phyloP scores from a whole-genome alignment of 1,140 invertebrate species.

The Planococcus citri region DNA sequence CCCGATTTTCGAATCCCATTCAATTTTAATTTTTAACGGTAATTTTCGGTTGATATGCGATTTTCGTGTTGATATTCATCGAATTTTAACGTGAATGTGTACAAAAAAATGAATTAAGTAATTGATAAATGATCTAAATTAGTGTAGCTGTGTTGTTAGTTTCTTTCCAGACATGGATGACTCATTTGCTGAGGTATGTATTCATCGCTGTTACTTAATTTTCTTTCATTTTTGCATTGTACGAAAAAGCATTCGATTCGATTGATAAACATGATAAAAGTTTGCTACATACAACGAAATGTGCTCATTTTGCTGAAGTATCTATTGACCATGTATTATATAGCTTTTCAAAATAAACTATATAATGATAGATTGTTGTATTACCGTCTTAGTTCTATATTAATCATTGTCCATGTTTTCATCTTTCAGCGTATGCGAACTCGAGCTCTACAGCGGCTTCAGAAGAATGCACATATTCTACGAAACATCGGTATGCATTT shows the following conservation, averaged over 20 bases:
- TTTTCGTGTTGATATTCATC: no score
- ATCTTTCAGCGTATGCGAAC: constrained; percentile 6
- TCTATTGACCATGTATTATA: no score
- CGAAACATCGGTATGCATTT: neutral
- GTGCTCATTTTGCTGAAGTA: no score
- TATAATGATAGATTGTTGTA: no score
- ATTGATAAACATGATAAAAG: neutral
- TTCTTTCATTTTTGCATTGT: neutral
- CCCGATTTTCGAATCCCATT: no score
- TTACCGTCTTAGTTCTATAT: no score
- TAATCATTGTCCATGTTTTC: neutral
- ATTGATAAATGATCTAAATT: no score
- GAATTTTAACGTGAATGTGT: no score
- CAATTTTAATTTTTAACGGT: no score
- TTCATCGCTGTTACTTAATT: neutral
- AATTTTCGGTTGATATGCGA: no score
- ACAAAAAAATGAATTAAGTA: no score
- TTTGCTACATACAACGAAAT: neutral
- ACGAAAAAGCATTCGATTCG: neutral
- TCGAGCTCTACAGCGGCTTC: neutral
- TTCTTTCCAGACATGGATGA: neutral
- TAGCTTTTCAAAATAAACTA: no score
- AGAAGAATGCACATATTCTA: neutral
- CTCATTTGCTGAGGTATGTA: neutral
- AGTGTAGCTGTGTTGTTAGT: neutral